Evolutionary conservation across 2,888 invertebrate species (phyloP), one percentile per base, ranked within the genome.

Genomic region (Tricholauxania praeusta): DNA sequence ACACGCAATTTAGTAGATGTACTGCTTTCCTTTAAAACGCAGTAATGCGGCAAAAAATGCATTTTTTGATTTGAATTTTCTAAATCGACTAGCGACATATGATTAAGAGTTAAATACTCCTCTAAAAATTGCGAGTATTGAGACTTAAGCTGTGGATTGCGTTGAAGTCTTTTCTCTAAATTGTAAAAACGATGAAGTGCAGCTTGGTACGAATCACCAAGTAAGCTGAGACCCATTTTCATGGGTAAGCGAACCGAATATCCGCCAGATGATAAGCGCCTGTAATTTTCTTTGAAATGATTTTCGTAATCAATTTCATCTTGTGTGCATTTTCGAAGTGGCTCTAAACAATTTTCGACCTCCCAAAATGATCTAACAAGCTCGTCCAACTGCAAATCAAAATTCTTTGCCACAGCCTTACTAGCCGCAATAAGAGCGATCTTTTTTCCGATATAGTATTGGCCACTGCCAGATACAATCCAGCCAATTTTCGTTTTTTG

Each of bases 401-500:
- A 17, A 12, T 72, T 47, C 8, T 15, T n/a, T n/a, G 15, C 32
- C 4, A 1, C 8, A 32, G n/a, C 28, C 28, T 60, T 19, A n/a
- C 5, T 15, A 3, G 32, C 60, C 14, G 7, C 12, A 19, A 14
- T 15, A 8, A 60, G 32, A 15, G 12, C 12, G 15, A 28, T 15
- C 22, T 60, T 32, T 28, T 60, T 39, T 32, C n/a, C 39, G n/a
- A 15, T 39, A 15, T 15, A 28, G 12, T 60, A 32, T n/a, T 60
- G 60, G 32, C 60, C 64, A 59, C 74, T 72, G 47, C 74, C 78
- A 63, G 75, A 72, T 12, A 77, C 72, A 12, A 79, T 64, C 78
- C 77, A 79, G 12, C 77, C 77, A 22, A 78, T 63, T 19, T 71
- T 59, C 8, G 75, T 78, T 72, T 77, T 78, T 74, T 79, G 75